A percentile compares a stretch with the other conserved stretches of the same genome.
Conservation (phyloP, 2,113 vertebrate species). For the Illadopsis cleaveri region DNA sequence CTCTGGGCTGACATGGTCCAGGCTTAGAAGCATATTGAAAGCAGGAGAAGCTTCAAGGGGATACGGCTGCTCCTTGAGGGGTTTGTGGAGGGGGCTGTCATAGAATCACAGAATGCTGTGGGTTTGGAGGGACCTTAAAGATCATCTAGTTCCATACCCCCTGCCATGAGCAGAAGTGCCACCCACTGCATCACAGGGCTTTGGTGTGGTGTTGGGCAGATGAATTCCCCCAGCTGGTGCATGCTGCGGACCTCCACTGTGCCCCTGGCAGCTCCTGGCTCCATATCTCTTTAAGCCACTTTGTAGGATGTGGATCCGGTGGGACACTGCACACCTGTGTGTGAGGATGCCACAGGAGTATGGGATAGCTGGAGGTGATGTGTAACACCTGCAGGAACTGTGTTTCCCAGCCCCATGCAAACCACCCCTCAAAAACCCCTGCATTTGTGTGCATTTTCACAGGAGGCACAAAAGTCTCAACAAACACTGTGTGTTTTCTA, state of each 20-base stretch:
- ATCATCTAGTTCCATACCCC: neutral
- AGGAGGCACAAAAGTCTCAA: neutral
- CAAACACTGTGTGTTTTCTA: neutral
- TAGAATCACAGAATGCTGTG: neutral
- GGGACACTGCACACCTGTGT: rapidly evolving
- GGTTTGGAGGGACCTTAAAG: neutral
- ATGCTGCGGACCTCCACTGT: neutral
- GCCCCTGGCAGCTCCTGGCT: rapidly evolving
- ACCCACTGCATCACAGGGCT: rapidly evolving
- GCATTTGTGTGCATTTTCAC: neutral
- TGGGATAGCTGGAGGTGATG: neutral
- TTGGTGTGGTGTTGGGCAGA: neutral
- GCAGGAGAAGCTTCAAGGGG: neutral
- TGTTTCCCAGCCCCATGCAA: neutral
- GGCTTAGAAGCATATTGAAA: neutral
- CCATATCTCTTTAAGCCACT: rapidly evolving
- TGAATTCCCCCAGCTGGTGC: rapidly evolving
- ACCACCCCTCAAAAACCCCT: rapidly evolving
- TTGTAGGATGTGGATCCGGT: rapidly evolving
- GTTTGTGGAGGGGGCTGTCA: neutral
- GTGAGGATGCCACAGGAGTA: neutral
- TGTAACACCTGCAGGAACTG: rapidly evolving
- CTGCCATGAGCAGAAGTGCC: no score
- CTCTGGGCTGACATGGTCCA: neutral
- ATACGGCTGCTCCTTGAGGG: neutral